A percentile compares a stretch with the other conserved stretches of the same genome.
These are phyloP conservation scores for Myioborus miniatus DNA, from an alignment of 2,797 vertebrate genomes.

Conservation along the genomic window DNA sequence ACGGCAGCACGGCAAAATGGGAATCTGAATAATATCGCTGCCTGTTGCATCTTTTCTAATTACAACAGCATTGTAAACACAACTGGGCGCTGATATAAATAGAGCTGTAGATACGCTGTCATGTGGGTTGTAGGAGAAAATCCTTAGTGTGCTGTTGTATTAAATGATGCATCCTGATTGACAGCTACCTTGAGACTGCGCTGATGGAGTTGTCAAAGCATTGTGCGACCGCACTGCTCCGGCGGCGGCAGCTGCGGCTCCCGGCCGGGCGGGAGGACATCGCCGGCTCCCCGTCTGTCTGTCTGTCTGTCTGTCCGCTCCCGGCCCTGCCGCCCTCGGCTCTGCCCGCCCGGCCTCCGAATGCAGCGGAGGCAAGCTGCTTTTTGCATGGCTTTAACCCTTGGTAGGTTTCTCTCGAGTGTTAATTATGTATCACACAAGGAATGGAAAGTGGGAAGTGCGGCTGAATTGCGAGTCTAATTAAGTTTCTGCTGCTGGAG, in stretches of 20 bases:
- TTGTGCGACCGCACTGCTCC: slow-evolving; percentile 83
- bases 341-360: not conserved
- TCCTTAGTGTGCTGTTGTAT: slow-evolving; percentile 82
- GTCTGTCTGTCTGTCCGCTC: not conserved
- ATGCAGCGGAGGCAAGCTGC: not conserved
- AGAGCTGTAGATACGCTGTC: slow-evolving; percentile 95
- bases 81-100: slow-evolving; percentile 88
- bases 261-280: not conserved
- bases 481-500: slow-evolving; percentile 33
- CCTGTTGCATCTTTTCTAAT: slow-evolving; percentile 93
- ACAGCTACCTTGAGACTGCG: slow-evolving; percentile 98
- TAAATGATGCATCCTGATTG: slow-evolving; percentile 93
- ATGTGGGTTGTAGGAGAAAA: slow-evolving; percentile 85
- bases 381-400: not conserved
- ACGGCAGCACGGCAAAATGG: slow-evolving; percentile 76
- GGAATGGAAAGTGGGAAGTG: slow-evolving; percentile 25
- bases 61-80: slow-evolving; percentile 86
- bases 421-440: not conserved
- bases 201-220: slow-evolving; percentile 98
- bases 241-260: slow-evolving; percentile 79
- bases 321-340: not conserved
- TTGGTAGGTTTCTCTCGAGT: not conserved
- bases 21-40: slow-evolving; percentile 83
- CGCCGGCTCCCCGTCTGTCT: not conserved
- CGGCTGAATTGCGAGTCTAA: not conserved